Evolutionary conservation across 2,888 invertebrate species (phyloP), one percentile per base, ranked within the genome.

Genomic region (Chaetoderma sp.): DNA sequence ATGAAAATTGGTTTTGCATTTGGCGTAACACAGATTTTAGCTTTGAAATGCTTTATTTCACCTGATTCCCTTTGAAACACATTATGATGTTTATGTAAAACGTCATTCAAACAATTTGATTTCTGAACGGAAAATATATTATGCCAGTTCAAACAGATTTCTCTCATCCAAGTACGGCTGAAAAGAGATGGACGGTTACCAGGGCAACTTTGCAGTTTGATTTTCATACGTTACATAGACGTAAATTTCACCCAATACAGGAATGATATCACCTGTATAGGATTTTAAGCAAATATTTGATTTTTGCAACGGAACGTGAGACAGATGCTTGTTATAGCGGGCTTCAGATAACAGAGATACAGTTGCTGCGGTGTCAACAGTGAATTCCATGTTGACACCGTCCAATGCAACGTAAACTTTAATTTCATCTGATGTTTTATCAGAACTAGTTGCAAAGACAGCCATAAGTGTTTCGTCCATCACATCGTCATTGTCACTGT

Each of bases 351-450:
- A 27, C 8, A 50, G 27, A 25, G 50, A 50, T 18, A 44, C 28
- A 8, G 44, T 45, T 0, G 58, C 42, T 25, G 45, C 58, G 18
- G 45, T 45, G 33, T 71, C 72, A 3, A 74, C 25, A 60, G 72
- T 70, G 69, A 69, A 71, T n/a, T 57, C 56, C 0, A 66, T 1
- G 2, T 13, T 1, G 39, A 44, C 52, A 1, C 66, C 67, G 32
- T 71, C 66, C 13, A 73, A 44, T 25, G 27, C 6, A 13, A 50
- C 50, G 28, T 50, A 25, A 10, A 50, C 27, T 27, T 50, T 50
- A 8, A 50, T 50, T 27, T 27, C 50, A 25, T 50, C 27, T n/a
- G n/a, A n/a, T n/a, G n/a, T n/a, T n/a, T n/a, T n/a, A n/a, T n/a
- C n/a, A n/a, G n/a, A n/a, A n/a, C n/a, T n/a, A n/a, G n/a, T n/a